Conservation (phyloP, 2,113 vertebrate species). For the Cardinalis cardinalis region DNA sequence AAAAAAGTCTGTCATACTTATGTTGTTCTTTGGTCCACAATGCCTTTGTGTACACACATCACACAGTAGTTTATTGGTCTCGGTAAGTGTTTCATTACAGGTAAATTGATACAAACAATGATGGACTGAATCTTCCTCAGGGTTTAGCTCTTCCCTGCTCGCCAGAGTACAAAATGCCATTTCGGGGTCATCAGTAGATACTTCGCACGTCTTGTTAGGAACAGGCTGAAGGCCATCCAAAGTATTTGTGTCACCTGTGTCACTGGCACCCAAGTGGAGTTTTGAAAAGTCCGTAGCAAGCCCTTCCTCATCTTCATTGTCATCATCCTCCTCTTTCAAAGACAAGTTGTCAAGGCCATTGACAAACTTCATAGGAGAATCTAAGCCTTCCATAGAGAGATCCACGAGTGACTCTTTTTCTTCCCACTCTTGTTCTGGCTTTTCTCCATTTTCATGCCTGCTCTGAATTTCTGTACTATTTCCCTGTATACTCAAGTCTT, state of each 20-base stretch:
- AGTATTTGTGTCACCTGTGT: slow-evolving; percentile 26
- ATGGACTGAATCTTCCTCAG: slow-evolving; percentile 82
- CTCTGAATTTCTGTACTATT: not conserved
- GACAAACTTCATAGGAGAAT: not conserved
- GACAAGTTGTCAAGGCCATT: slow-evolving; percentile 34
- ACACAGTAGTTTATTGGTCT: slow-evolving; percentile 91
- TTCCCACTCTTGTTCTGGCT: not conserved
- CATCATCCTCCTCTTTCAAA: slow-evolving; percentile 32
- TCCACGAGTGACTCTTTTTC: not conserved
- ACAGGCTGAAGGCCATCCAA: slow-evolving; percentile 45
- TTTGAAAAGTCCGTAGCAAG: slow-evolving; percentile 71
- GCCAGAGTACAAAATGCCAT: slow-evolving; percentile 85
- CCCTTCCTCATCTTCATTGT: slow-evolving; percentile 40
- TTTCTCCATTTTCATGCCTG: slow-evolving; percentile 7
- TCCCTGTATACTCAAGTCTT: slow-evolving; percentile 18
- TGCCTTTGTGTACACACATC: slow-evolving; percentile 81
- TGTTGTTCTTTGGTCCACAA: slow-evolving; percentile 64
- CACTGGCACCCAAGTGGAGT: slow-evolving; percentile 70
- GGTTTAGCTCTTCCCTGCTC: slow-evolving; percentile 69
- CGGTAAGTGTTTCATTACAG: slow-evolving; percentile 85
- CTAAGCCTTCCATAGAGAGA: not conserved
- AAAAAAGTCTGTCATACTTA: slow-evolving; percentile 56
- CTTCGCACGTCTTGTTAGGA: slow-evolving; percentile 69
- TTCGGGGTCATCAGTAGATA: slow-evolving; percentile 82
- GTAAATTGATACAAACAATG: slow-evolving; percentile 92